A percentile compares a stretch with the other conserved stretches of the same genome.
Evolutionary conservation across 2,113 vertebrate genomes (phyloP).

Genomic region (Amphiprion percula): DNA sequence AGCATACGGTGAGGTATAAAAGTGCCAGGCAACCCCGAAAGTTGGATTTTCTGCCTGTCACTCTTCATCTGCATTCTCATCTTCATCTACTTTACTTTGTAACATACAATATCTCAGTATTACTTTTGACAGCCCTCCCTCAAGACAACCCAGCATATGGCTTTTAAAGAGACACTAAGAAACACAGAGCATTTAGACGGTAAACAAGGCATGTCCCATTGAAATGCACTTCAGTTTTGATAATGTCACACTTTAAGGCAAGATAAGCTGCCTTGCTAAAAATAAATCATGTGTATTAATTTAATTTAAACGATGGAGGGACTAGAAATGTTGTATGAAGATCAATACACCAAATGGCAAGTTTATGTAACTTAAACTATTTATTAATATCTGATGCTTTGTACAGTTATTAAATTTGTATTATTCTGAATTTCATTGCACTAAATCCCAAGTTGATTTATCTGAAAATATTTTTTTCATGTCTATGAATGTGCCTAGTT

Average conservation of each 20-base stretch:
- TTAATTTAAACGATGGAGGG: no score
- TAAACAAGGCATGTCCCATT: slow-evolving; percentile 12
- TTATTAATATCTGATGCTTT: no score
- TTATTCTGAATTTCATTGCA: no score
- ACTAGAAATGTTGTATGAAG: no score
- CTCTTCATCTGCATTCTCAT: background rate
- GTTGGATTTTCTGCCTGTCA: background rate
- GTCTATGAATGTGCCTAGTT: no score
- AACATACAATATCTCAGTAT: slow-evolving; percentile 18
- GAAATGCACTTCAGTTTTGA: background rate
- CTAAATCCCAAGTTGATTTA: no score
- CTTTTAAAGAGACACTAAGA: slow-evolving; percentile 7
- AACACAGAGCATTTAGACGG: background rate
- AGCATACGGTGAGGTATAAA: background rate
- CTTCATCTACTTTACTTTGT: slow-evolving; percentile 19
- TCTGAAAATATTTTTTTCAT: no score
- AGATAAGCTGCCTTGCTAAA: no score
- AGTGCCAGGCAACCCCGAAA: background rate
- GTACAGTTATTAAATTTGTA: no score
- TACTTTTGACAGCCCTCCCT: slow-evolving; percentile 27
- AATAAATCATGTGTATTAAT: no score
- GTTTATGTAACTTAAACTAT: no score
- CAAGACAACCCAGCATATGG: slow-evolving; percentile 27
- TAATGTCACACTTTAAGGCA: background rate
- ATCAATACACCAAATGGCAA: no score